Evolutionary conservation across 2,797 vertebrate genomes (phyloP).

Genomic region (Sebastes oblongus): DNA sequence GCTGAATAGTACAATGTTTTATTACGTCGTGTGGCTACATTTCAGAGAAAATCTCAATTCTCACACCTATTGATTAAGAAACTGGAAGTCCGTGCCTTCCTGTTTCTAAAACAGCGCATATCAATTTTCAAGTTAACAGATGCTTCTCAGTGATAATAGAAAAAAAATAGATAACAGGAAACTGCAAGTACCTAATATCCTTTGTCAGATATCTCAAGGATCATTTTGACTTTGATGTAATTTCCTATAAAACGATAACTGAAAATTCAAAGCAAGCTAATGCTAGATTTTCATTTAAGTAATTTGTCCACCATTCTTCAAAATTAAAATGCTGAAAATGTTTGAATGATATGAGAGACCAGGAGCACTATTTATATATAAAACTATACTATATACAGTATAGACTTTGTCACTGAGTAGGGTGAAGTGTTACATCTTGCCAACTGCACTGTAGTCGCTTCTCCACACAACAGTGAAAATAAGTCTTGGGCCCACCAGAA

Average conservation of each 20-base stretch:
- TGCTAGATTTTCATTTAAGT: neutral
- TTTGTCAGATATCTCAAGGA: neutral
- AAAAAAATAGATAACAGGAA: slow-evolving; percentile 4
- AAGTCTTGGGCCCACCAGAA: neutral
- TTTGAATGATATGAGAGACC: neutral
- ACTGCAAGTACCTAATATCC: neutral
- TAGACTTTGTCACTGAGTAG: neutral
- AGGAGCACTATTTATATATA: neutral
- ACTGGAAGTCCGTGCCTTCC: slow-evolving; percentile 55
- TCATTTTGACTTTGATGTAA: neutral
- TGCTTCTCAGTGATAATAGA: slow-evolving; percentile 9
- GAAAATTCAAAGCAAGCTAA: neutral
- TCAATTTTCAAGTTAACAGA: slow-evolving; percentile 19
- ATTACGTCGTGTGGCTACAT: neutral
- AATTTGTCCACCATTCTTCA: neutral
- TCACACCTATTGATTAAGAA: slow-evolving; percentile 54
- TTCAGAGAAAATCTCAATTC: slow-evolving; percentile 42
- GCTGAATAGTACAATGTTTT: neutral
- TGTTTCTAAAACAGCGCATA: slow-evolving; percentile 39
- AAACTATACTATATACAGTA: neutral
- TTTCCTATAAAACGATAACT: neutral
- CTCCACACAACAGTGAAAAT: slow-evolving; percentile 11
- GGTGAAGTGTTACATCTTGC: neutral
- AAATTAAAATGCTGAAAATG: neutral
- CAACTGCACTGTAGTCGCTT: neutral